These are phyloP conservation scores for Epinephelus moara DNA, from an alignment of 2,113 vertebrate genomes.

Conservation along the genomic window DNA sequence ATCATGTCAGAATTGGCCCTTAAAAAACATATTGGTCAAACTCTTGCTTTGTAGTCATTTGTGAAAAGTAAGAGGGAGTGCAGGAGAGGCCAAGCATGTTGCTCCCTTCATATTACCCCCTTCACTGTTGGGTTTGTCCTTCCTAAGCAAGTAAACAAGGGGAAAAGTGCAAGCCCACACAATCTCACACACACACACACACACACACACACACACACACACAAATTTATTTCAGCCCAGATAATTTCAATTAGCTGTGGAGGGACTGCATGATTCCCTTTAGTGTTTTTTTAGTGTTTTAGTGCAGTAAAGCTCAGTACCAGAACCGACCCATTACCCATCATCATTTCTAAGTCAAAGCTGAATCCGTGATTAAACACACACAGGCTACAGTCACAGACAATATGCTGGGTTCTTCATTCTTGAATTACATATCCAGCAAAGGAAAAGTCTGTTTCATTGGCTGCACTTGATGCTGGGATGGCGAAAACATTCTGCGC, in stretches of 20 bases:
- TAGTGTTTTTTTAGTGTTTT: slow-evolving; percentile 11
- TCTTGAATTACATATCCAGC: too few species aligned
- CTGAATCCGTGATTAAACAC: too few species aligned
- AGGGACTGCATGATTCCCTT: slow-evolving; percentile 58
- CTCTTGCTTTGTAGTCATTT: too few species aligned
- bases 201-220: slow-evolving; percentile 16
- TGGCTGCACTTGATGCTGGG: too few species aligned
- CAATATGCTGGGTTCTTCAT: too few species aligned
- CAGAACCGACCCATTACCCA: too few species aligned
- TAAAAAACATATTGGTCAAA: background rate
- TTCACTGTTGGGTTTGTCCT: slow-evolving; percentile 17
- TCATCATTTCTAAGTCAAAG: too few species aligned
- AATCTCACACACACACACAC: background rate
- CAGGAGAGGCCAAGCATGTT: slow-evolving; percentile 5
- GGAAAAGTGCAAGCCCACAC: background rate
- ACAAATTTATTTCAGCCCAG: slow-evolving; percentile 32
- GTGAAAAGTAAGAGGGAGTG: background rate
- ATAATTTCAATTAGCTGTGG: slow-evolving; percentile 66
- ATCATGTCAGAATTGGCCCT: too few species aligned
- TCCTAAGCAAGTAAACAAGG: slow-evolving; percentile 25
- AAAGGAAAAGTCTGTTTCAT: too few species aligned
- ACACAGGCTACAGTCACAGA: too few species aligned
- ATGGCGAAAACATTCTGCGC: too few species aligned
- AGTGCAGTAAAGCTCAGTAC: background rate
- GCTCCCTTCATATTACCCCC: slow-evolving; percentile 9